Evolutionary conservation across 1,140 invertebrate species (phyloP).

Genomic region (Mycetomoellerius zeteki): DNA sequence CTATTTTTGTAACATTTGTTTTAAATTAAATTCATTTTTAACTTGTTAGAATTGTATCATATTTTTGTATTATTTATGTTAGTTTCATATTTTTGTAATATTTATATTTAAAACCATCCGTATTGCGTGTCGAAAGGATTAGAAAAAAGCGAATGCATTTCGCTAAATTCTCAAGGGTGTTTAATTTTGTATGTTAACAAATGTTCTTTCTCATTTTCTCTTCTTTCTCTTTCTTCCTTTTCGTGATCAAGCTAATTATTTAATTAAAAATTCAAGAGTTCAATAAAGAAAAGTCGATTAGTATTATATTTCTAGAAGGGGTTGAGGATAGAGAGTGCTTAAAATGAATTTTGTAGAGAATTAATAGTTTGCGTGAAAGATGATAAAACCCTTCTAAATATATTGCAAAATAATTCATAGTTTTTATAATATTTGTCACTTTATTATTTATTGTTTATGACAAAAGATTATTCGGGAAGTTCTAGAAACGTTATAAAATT

Average conservation of each 20-base stretch:
- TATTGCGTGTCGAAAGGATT: not conserved
- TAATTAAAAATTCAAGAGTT: slow-evolving; percentile 14
- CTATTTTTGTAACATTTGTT: not conserved
- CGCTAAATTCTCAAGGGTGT: not conserved
- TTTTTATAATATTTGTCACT: slow-evolving; percentile 7
- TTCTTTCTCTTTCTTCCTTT: not conserved
- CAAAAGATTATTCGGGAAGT: slow-evolving; percentile 11
- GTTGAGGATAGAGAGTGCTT: not conserved
- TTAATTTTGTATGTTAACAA: slow-evolving; percentile 5
- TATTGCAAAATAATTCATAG: slow-evolving; percentile 4
- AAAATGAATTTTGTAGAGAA: slow-evolving; percentile 29
- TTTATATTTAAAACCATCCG: slow-evolving; percentile 1
- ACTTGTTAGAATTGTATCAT: not conserved
- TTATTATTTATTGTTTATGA: not conserved
- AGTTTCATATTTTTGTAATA: not conserved
- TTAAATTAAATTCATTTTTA: not conserved
- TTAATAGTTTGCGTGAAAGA: slow-evolving; percentile 49
- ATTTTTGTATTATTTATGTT: not conserved
- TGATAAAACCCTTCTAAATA: not conserved
- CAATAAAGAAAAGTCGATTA: slow-evolving; percentile 45
- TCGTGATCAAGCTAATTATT: slow-evolving; percentile 56
- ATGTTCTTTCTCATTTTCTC: not conserved
- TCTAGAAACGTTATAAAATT: not conserved
- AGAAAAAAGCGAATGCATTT: not conserved
- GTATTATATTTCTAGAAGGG: slow-evolving; percentile 27